Base-by-base conservation (phyloP, 2,888 invertebrate species). In the Philonicus albiceps region DNA sequence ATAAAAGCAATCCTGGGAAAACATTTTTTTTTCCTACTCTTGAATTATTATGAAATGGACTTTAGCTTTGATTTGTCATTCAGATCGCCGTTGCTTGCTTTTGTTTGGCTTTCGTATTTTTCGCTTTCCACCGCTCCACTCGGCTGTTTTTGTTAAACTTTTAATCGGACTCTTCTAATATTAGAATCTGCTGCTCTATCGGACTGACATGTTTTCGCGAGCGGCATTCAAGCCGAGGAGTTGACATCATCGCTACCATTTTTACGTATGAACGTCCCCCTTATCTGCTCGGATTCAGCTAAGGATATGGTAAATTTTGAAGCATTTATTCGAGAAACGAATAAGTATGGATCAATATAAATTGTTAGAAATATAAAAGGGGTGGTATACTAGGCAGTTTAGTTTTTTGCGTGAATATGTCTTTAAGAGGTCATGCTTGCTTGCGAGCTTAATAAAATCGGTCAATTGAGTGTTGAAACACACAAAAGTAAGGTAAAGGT, bases 51-150 rank as follows among this genome's bases (percentile, higher is more conserved):
- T 78, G 22, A 86, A 84, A 86, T 87, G 87, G 87, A 87, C 87
- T 87, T 87, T 87, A 64, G 86, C 87, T 87, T 87, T 87, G 87
- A 87, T 87, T 87, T 87, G 87, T 87, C 87, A 87, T 53, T 87
- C 87, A 86, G 31, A 53, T 78, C 43, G 83, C 83, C 83, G 73
- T 37, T 37, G 64, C 73, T 75, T 13, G 53, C 76, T 83, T 84
- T 64, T 86, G 64, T 80, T 72, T 86, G 78, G 37, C 49, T 78
- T 78, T 80, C 40, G 64, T 86, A 22, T 64, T 86, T 86, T 76
- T 49, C n/a, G 22, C 75, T 78, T 72, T 86, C 55, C 72, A 3
- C 49, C 16, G 49, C 55, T 37, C 19, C 72, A 37, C 43, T 86
- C 43, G 72, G n/a, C 30, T 83, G 37, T 83, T 34, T 43, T 83